phyloP scores from a whole-genome alignment of 2,797 vertebrate species.

The Muscicapa striata region DNA sequence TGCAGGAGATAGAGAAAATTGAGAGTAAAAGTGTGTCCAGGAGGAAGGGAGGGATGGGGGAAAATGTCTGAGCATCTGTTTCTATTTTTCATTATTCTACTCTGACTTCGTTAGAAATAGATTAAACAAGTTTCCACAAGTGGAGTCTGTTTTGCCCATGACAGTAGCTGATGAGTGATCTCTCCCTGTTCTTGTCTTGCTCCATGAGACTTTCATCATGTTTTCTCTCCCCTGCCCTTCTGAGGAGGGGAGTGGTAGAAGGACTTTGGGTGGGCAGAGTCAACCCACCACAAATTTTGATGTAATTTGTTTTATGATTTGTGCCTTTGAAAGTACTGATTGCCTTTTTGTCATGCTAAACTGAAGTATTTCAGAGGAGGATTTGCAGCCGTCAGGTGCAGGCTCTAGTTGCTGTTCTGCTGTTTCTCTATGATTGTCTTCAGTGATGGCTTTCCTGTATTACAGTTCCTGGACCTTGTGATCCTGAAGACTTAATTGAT shows the following conservation, averaged over 20 bases:
- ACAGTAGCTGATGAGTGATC: neutral
- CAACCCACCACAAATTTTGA: neutral
- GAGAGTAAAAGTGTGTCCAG: neutral
- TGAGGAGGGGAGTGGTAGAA: neutral
- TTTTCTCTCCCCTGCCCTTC: neutral
- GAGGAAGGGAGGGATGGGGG: neutral
- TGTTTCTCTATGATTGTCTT: neutral
- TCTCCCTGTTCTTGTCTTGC: neutral
- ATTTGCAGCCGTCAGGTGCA: neutral
- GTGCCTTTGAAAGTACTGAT: neutral
- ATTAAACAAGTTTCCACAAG: neutral
- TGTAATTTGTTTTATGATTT: neutral
- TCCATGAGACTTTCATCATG: accelerated
- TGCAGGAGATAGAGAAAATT: neutral
- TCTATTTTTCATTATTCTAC: neutral
- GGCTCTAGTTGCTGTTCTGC: neutral
- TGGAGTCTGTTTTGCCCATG: neutral
- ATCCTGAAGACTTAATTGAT: slow-evolving; percentile 96
- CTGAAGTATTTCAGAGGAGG: neutral
- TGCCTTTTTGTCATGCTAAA: neutral
- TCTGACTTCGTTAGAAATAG: neutral
- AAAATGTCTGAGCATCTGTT: neutral
- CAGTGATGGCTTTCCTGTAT: slow-evolving; percentile 36
- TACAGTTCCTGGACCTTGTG: slow-evolving; percentile 95
- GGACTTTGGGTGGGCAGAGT: neutral